Percentiles rank a stretch among this genome's conserved stretches.
These are phyloP conservation scores for Chaitophorus viminalis DNA, from an alignment of 2,888 invertebrate species.

Conservation along the genomic window DNA sequence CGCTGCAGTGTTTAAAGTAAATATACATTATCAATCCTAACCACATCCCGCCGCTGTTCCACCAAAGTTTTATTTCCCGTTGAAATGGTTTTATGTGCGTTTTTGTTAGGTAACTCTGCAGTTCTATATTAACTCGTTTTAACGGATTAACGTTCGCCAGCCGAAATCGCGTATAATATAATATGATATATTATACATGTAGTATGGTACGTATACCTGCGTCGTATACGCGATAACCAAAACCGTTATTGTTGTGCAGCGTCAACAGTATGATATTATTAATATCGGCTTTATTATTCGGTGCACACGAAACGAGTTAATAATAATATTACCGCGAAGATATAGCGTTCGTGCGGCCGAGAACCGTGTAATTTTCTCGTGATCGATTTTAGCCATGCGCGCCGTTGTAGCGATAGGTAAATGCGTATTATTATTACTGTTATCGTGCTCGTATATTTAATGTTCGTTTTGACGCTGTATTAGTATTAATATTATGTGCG, in stretches of 20 bases:
- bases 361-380: neutral
- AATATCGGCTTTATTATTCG: too few species aligned
- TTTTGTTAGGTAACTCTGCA: neutral
- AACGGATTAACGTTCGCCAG: too few species aligned
- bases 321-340: neutral
- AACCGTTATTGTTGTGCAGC: neutral
- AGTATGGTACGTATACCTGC: too few species aligned
- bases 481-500: neutral
- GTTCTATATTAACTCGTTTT: neutral
- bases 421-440: too few species aligned
- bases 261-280: neutral
- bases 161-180: neutral
- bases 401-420: too few species aligned
- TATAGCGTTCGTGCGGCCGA: neutral
- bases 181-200: too few species aligned
- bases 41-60: slow-evolving; percentile 1
- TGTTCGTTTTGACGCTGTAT: neutral
- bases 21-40: slow-evolving; percentile 27
- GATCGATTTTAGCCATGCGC: neutral
- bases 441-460: neutral
- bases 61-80: slow-evolving; percentile 19
- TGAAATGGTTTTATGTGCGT: neutral
- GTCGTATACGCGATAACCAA: too few species aligned
- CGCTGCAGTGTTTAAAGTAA: slow-evolving; percentile 18
- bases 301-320: neutral